Evolutionary conservation across 1,140 invertebrate species (phyloP).

Genomic region (Magallana gigas): DNA sequence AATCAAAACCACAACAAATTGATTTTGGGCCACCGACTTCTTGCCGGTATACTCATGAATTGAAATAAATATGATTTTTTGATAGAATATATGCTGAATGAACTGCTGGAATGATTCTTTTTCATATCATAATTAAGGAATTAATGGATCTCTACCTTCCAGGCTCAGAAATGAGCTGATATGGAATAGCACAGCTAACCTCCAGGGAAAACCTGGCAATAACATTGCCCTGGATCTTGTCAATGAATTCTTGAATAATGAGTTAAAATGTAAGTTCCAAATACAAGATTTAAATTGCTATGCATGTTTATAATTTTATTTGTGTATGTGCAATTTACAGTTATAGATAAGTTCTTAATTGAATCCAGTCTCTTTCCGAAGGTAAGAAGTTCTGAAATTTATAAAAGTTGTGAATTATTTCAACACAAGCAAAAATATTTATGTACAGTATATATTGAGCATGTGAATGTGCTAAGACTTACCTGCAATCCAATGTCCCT

Average conservation of each 20-base stretch:
- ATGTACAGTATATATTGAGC: not conserved
- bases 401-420: no score
- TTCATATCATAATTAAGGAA: not conserved
- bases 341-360: no score
- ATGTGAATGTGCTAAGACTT: no score
- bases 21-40: not conserved
- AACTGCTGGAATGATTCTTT: no score
- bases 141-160: constrained; percentile 48
- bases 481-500: no score
- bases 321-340: no score
- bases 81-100: no score
- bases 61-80: not conserved
- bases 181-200: constrained; percentile 57
- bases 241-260: constrained; percentile 55
- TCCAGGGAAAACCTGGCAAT: constrained; percentile 35
- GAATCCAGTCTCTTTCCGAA: not conserved
- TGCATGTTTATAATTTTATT: no score
- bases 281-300: no score
- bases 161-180: constrained; percentile 18
- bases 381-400: constrained; percentile 4
- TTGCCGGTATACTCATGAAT: not conserved
- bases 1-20: constrained; percentile 34
- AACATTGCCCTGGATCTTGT: constrained; percentile 53
- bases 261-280: constrained; percentile 48
- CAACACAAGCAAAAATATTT: not conserved